Percentiles rank a stretch among this genome's conserved stretches.
Conservation (phyloP, 2,888 invertebrate genomes). For the Homarus gammarus region DNA sequence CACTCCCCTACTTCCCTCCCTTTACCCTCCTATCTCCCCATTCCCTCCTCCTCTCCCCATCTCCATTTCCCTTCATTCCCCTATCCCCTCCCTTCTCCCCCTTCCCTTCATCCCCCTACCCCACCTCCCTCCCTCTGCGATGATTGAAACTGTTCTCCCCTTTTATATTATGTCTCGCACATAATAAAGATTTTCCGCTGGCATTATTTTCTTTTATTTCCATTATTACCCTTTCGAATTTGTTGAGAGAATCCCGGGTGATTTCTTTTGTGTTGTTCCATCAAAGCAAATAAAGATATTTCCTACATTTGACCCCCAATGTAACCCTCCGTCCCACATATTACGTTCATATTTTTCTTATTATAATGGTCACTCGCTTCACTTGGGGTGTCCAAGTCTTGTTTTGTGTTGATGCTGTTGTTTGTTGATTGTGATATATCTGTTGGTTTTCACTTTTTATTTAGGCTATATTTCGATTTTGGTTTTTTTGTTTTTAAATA, state of each 20-base stretch:
- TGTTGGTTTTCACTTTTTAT: no score
- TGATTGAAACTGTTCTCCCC: constrained; percentile 61
- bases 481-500: background rate
- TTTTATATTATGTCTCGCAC: constrained; percentile 63
- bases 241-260: constrained; percentile 64
- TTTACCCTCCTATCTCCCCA: constrained; percentile 1
- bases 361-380: no score
- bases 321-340: background rate
- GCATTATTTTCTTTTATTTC: constrained; percentile 61
- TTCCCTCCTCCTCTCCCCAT: background rate
- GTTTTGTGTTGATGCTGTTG: no score
- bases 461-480: no score
- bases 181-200: constrained; percentile 64
- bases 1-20: background rate
- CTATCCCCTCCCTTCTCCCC: background rate
- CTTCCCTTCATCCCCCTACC: background rate
- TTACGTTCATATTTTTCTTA: constrained; percentile 13
- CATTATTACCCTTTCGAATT: constrained; percentile 67
- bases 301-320: constrained; percentile 50
- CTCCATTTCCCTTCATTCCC: background rate
- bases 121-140: constrained; percentile 1
- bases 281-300: constrained; percentile 66
- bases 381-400: no score
- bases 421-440: no score
- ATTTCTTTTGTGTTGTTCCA: constrained; percentile 55